These are phyloP conservation scores for Apis mellifera DNA, from an alignment of 1,140 invertebrate species.

Conservation along the genomic window DNA sequence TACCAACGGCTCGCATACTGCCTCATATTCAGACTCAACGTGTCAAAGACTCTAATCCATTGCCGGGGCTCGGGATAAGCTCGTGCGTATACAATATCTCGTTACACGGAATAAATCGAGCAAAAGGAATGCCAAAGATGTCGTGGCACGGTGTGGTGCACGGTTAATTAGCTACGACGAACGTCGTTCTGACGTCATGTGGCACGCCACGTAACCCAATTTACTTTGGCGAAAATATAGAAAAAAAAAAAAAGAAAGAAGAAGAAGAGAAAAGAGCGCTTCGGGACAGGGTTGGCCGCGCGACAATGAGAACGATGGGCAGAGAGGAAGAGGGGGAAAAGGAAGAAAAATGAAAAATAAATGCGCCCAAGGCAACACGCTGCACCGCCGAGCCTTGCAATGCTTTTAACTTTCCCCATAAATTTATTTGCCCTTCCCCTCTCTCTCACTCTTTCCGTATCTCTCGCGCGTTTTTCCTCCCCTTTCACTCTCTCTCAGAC, in stretches of 20 bases:
- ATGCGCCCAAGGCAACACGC: constrained; percentile 63
- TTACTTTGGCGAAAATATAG: constrained; percentile 37
- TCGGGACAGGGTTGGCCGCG: neutral
- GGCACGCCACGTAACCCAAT: constrained; percentile 63
- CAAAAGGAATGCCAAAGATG: neutral
- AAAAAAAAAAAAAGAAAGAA: constrained; percentile 1
- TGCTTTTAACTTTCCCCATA: constrained; percentile 77
- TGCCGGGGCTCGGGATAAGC: neutral
- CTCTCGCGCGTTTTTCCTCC: neutral
- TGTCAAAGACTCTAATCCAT: neutral
- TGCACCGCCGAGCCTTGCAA: constrained; percentile 68
- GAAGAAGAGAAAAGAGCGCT: constrained; percentile 36
- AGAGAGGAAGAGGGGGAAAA: neutral
- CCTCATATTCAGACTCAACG: neutral
- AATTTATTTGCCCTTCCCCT: constrained; percentile 73
- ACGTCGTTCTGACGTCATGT: constrained; percentile 59
- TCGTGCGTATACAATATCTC: neutral
- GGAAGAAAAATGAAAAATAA: constrained; percentile 68
- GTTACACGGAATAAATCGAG: constrained; percentile 27
- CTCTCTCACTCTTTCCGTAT: neutral
- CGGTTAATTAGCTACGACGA: constrained; percentile 63
- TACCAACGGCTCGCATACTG: neutral
- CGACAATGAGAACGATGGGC: constrained; percentile 31
- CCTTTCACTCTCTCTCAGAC: neutral
- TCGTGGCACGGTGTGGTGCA: neutral